Percentiles rank a stretch among this genome's conserved stretches.
These are phyloP conservation scores for Corbicula japonica DNA, from an alignment of 2,888 invertebrate genomes.

Conservation along the genomic window DNA sequence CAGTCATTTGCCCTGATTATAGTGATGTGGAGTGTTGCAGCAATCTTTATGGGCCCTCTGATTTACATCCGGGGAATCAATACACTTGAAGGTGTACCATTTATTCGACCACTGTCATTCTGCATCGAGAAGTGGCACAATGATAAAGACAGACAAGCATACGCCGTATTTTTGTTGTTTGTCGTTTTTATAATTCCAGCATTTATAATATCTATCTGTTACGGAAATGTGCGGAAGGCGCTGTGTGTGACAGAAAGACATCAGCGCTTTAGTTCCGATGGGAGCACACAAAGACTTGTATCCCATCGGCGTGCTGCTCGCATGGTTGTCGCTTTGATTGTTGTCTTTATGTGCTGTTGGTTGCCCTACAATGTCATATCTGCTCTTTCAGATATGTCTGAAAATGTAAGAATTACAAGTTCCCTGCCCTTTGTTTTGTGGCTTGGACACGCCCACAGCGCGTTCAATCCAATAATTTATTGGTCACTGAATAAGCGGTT, in stretches of 20 bases:
- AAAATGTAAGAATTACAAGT: conserved; percentile 68
- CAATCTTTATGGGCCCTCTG: too few relatives aligned
- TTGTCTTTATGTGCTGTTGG: conserved; percentile 93
- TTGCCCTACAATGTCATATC: conserved; percentile 91
- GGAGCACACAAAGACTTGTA: conserved; percentile 87
- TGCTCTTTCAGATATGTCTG: conserved; percentile 87
- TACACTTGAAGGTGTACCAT: too few relatives aligned
- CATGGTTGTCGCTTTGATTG: conserved; percentile 89
- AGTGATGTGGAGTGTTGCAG: conserved; percentile 82
- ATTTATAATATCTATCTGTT: conserved; percentile 89
- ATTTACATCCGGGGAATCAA: too few relatives aligned
- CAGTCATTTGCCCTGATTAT: conserved; percentile 73
- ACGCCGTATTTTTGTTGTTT: conserved; percentile 80
- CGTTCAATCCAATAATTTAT: conserved; percentile 93
- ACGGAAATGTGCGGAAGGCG: conserved; percentile 89
- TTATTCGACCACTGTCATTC: too few relatives aligned
- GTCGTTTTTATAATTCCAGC: conserved; percentile 86
- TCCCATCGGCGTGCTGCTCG: too few relatives aligned
- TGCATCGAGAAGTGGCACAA: too few relatives aligned
- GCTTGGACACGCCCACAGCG: conserved; percentile 93
- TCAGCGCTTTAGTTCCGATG: conserved; percentile 71
- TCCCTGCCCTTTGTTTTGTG: conserved; percentile 88
- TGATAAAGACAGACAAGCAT: conserved; percentile 78
- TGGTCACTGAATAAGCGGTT: conserved; percentile 90
- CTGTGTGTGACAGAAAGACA: conserved; percentile 85